These are phyloP conservation scores for Prunella himalayana DNA, from an alignment of 2,113 vertebrate genomes.

Conservation along the genomic window DNA sequence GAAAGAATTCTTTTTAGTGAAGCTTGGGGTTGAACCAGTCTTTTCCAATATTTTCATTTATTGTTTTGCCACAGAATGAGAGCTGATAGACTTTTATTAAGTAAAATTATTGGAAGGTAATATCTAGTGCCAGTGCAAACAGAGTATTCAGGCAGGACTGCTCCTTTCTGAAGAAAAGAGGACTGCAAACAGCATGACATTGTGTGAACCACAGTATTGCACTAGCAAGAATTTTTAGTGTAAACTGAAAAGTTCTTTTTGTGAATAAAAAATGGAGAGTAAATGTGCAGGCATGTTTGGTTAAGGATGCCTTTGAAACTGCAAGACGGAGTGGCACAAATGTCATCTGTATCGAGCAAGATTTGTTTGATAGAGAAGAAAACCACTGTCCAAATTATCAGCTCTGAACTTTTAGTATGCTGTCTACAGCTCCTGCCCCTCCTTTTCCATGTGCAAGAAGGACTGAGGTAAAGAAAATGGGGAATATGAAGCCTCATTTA, in stretches of 20 bases:
- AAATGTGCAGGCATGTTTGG: background rate
- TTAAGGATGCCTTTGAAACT: background rate
- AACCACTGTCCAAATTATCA: background rate
- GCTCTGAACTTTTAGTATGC: background rate
- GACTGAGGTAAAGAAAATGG: background rate
- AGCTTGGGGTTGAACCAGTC: background rate
- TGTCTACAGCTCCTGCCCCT: background rate
- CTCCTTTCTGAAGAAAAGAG: background rate
- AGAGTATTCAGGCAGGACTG: background rate
- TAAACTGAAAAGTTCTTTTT: background rate
- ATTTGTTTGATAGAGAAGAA: background rate
- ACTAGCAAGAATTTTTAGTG: background rate
- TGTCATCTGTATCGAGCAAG: accelerated
- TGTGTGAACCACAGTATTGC: background rate
- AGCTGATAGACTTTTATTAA: background rate
- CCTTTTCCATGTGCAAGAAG: background rate
- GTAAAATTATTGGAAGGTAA: background rate
- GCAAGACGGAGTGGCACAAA: accelerated
- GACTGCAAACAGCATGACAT: background rate
- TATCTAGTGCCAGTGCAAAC: background rate
- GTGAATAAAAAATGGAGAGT: background rate
- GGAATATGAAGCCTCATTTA: background rate
- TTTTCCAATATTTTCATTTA: background rate
- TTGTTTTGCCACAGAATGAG: background rate
- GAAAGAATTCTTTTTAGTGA: background rate